Evolutionary conservation across 2,888 invertebrate genomes (phyloP).

Genomic region (Philereme transversata): DNA sequence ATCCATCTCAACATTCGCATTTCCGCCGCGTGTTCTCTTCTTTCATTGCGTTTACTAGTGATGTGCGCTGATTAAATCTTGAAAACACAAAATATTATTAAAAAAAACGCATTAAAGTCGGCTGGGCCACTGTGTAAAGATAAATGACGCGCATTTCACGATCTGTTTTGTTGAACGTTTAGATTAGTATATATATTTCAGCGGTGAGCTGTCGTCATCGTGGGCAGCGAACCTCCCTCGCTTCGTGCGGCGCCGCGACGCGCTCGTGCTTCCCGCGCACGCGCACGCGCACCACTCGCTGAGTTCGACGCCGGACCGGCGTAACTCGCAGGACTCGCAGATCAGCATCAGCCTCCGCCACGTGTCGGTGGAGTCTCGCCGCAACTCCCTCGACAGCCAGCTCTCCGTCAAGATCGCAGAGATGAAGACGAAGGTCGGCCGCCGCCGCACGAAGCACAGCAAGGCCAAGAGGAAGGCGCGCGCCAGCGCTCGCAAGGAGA

Average conservation of each 20-base stretch:
- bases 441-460: slow-evolving; percentile 75
- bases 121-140: no score
- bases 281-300: slow-evolving; percentile 75
- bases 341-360: slow-evolving; percentile 91
- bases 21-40: no score
- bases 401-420: slow-evolving; percentile 93
- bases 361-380: slow-evolving; percentile 93
- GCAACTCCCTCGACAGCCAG: slow-evolving; percentile 95
- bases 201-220: slow-evolving; percentile 94
- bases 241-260: slow-evolving; percentile 92
- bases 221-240: slow-evolving; percentile 96
- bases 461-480: slow-evolving; percentile 74
- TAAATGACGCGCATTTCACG: no score
- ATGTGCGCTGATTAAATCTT: no score
- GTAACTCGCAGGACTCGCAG: slow-evolving; percentile 86
- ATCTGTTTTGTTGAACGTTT: no score
- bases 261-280: slow-evolving; percentile 85
- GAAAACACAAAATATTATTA: no score
- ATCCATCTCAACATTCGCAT: no score
- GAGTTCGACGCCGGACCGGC: slow-evolving; percentile 83
- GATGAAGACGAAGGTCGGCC: slow-evolving; percentile 89
- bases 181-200: slow-evolving; percentile 47
- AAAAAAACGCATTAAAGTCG: no score
- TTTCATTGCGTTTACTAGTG: no score
- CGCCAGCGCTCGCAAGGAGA: slow-evolving; percentile 82